Evolutionary conservation across 2,888 invertebrate species (phyloP).

Genomic region (Pyrrhosoma nymphula): DNA sequence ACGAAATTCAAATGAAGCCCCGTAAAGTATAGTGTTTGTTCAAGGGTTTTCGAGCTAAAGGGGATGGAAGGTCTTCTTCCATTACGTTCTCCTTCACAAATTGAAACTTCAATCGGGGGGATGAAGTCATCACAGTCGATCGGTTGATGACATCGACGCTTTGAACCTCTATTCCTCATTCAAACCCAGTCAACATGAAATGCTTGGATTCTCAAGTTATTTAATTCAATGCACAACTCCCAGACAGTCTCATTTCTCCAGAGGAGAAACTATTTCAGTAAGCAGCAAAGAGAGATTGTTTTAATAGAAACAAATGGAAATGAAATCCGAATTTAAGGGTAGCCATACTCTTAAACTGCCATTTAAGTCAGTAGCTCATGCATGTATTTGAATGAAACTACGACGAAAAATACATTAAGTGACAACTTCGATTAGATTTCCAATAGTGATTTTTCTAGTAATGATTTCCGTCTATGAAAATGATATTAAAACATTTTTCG

Average conservation of each 20-base stretch:
- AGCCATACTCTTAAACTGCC: not conserved
- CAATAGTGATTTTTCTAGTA: no score
- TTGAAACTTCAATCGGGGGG: not conserved
- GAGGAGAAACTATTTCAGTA: not conserved
- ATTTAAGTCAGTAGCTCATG: not conserved
- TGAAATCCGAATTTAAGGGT: not conserved
- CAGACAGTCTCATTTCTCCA: not conserved
- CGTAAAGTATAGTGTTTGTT: not conserved
- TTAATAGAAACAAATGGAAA: not conserved
- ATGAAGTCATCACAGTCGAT: conserved; percentile 12
- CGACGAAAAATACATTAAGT: no score
- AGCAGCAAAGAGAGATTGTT: not conserved
- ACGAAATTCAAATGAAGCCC: conserved; percentile 13
- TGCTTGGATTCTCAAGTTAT: not conserved
- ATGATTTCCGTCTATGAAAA: no score
- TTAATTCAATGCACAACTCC: not conserved
- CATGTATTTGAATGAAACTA: not conserved
- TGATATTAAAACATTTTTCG: no score
- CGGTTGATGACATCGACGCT: not conserved
- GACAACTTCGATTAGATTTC: no score
- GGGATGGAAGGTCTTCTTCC: not conserved
- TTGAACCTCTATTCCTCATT: not conserved
- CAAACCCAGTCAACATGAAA: not conserved
- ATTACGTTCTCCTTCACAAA: not conserved
- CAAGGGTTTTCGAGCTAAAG: not conserved